Conservation (phyloP, 2,888 invertebrate species). For the Lacanobia oleracea region DNA sequence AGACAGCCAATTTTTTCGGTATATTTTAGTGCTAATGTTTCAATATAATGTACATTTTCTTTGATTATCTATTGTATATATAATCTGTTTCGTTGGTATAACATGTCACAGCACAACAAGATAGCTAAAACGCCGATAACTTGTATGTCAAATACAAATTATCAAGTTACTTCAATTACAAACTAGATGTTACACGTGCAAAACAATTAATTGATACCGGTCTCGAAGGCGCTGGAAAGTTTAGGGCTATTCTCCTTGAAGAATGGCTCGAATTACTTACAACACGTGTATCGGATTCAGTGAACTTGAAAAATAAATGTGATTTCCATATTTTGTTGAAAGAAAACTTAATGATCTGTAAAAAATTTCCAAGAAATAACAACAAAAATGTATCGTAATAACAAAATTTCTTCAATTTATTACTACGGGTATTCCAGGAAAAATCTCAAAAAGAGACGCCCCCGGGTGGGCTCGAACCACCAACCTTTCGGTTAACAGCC, state of each 20-base stretch:
- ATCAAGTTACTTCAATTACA: not conserved
- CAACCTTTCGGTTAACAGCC: slow-evolving; percentile 99
- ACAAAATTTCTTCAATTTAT: not conserved
- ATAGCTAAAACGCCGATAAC: too few species aligned
- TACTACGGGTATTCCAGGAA: not conserved
- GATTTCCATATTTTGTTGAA: not conserved
- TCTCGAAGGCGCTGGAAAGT: not conserved
- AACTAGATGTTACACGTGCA: not conserved
- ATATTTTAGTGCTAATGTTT: too few species aligned
- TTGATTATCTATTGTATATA: too few species aligned
- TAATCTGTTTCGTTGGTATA: too few species aligned
- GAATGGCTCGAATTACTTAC: not conserved
- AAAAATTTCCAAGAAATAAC: not conserved
- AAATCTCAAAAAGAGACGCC: slow-evolving; percentile 90
- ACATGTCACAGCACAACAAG: not conserved
- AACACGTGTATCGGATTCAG: not conserved
- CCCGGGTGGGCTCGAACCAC: slow-evolving; percentile 99
- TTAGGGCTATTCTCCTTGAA: not conserved
- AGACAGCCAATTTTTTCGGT: too few species aligned
- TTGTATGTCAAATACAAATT: too few species aligned
- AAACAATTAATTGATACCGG: not conserved
- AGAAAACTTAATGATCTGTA: not conserved
- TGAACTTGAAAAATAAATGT: slow-evolving; percentile 2
- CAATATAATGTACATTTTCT: too few species aligned
- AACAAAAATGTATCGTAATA: not conserved